Base-by-base conservation (phyloP, 2,888 invertebrate genomes). In the Drosophila mercatorum region DNA sequence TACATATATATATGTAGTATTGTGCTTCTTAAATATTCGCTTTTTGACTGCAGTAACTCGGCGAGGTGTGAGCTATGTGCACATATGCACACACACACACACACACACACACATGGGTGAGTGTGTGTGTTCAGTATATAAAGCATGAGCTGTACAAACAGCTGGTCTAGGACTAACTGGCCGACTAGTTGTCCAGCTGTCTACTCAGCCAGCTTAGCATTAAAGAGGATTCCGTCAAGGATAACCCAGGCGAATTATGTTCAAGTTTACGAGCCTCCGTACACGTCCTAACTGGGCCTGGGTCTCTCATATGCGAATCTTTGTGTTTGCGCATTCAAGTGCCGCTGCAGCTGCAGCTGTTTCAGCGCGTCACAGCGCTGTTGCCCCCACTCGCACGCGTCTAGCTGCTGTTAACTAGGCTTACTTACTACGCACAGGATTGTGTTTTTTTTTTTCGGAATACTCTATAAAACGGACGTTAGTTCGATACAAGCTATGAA, bases 281-380 rank as follows among this genome's bases (percentile, higher is more conserved):
- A 65, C 69, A 60, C 73, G 44, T 76, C 72, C 41, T 76, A 43
- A 56, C 53, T 64, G 53, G 52, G 46, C 46, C 70, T 68, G 28
- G 40, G 36, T 51, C 53, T 52, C 72, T 82, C 88, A 85, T 85
- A 80, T 84, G 88, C 68, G 62, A 88, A 65, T 82, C 83, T 84
- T 88, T 84, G 85, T 84, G 85, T 88, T 84, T 84, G 85, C 78
- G 85, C 85, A 84, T 88, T 82, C 88, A 83, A 85, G 88, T 85
- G 47, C 56, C 44, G 31, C 41, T 57, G 43, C 64, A 31, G 34
- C 44, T 47, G 38, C 31, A 40, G 28, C 56, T 41, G 47, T 43
- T 44, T 52, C 46, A 40, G 47, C 17, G 49, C 56, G 17, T 34
- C 52, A 46, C 17, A 40, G 38, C 47, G 58, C 49, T 49, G 28